Evolutionary conservation across 2,888 invertebrate species (phyloP), one percentile per base, ranked within the genome.

Genomic region (Anticlea derivata): DNA sequence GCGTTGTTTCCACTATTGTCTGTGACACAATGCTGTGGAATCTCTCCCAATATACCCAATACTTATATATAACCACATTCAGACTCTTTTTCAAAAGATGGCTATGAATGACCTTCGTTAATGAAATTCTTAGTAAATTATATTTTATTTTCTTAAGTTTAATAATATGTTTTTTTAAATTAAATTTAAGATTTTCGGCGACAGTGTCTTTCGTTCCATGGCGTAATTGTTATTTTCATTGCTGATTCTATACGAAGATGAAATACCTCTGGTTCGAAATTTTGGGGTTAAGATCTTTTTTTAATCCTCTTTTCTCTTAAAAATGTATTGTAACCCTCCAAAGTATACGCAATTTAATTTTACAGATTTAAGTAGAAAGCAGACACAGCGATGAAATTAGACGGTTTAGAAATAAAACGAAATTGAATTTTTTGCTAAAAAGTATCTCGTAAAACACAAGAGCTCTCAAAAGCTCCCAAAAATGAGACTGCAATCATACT

Each of bases 401-500:
- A 55, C 44, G 40, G 55, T 31, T 55, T 31, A 23, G 30, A 30
- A 50, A 53, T 53, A 53, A 53, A 31, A 48, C 35, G 17, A 56
- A 57, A 53, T 50, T 55, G 51, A 50, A 52, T 37, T 49, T 55
- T 50, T 26, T 41, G 7, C 26, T 38, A 41, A 53, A 59, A 55
- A 48, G 24, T 51, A 52, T 44, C 35, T 23, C 39, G 31, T 38
- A 44, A 45, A 46, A 40, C 39, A 49, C 29, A 41, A 55, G 53
- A 54, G 58, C 60, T 56, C 50, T 65, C 60, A 70, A 72, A 75
- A 70, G 70, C 65, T 66, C 61, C 66, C 66, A 68, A 78, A 77
- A 69, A 73, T 72, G 70, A 77, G 61, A 66, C 61, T 69, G 71
- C 73, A 77, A 76, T 78, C 72, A 75, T 69, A 67, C 68, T 66